Evolutionary conservation across 2,797 vertebrate species (phyloP).

Genomic region (Paramormyrops hopkinsi): DNA sequence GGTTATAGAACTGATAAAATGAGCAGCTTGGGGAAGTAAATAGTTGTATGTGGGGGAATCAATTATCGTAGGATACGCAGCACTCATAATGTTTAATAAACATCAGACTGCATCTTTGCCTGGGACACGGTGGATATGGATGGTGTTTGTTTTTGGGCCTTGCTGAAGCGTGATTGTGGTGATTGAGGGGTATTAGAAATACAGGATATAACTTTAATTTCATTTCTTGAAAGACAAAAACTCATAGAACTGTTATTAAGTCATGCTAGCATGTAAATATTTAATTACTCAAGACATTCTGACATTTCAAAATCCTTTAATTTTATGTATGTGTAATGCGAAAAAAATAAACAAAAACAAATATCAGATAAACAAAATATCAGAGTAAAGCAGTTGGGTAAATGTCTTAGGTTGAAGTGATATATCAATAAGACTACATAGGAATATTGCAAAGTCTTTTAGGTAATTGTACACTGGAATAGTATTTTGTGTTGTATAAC

Average conservation of each 20-base stretch:
- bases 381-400: neutral
- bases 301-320: neutral
- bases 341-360: neutral
- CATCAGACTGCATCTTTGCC: constrained; percentile 74
- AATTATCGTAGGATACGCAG: constrained; percentile 72
- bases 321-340: neutral
- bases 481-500: constrained; percentile 25
- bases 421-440: neutral
- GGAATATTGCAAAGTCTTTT: constrained; percentile 6
- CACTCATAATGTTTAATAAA: constrained; percentile 80
- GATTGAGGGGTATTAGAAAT: neutral
- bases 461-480: neutral
- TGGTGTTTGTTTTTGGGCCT: constrained; percentile 39
- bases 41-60: constrained; percentile 75
- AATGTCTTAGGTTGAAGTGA: neutral
- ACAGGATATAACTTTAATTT: neutral
- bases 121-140: constrained; percentile 46
- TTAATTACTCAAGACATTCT: constrained; percentile 23
- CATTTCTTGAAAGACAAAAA: neutral
- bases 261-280: neutral
- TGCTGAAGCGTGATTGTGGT: neutral
- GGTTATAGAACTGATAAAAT: constrained; percentile 90
- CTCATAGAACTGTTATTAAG: neutral
- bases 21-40: constrained; percentile 79
- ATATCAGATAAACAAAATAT: neutral